Evolutionary conservation across 1,140 invertebrate genomes (phyloP).

Genomic region (Elysia chlorotica): DNA sequence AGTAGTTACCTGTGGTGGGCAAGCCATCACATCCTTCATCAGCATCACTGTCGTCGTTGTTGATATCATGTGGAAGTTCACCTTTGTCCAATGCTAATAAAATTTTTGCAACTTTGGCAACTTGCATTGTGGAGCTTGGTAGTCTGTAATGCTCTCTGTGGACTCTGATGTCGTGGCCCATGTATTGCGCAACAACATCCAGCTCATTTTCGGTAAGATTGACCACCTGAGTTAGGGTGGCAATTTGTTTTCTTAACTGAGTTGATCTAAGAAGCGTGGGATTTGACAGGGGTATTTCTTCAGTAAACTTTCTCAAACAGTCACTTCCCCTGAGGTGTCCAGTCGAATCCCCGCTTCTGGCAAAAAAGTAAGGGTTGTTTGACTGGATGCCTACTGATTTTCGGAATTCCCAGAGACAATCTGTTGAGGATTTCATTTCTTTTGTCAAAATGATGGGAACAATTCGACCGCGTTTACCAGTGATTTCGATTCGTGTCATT

Average conservation of each 20-base stretch:
- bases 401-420: background rate
- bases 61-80: background rate
- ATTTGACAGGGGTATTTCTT: background rate
- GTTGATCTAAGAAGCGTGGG: slow-evolving; percentile 43
- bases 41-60: background rate
- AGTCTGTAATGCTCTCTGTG: slow-evolving; percentile 25
- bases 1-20: background rate
- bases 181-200: slow-evolving; percentile 13
- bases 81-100: slow-evolving; percentile 11
- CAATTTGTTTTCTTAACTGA: slow-evolving; percentile 39
- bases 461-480: background rate
- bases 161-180: slow-evolving; percentile 23
- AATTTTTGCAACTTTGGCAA: slow-evolving; percentile 23
- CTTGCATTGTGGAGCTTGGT: slow-evolving; percentile 16
- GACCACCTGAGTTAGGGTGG: slow-evolving; percentile 8
- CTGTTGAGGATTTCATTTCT: background rate
- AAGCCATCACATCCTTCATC: background rate
- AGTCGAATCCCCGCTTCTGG: background rate
- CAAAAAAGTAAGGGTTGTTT: background rate
- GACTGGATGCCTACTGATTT: background rate
- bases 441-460: background rate
- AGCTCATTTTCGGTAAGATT: slow-evolving; percentile 21
- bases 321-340: background rate
- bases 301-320: background rate
- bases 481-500: background rate